Base-by-base conservation (phyloP, 2,888 invertebrate species). In the Eretmocerus hayati region DNA sequence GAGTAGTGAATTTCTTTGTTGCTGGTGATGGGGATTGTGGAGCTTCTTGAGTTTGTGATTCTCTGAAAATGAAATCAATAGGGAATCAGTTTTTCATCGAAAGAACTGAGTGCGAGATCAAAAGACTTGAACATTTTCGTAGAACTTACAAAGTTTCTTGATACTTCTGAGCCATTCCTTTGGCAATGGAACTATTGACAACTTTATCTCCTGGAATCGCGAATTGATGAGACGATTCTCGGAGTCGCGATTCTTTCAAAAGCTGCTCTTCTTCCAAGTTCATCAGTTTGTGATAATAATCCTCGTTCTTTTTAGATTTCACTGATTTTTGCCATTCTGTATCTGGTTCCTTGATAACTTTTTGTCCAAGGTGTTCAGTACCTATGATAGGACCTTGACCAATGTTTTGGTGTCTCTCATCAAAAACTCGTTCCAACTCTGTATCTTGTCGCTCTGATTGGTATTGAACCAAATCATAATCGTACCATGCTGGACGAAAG, bases 111-210 rank as follows among this genome's bases (percentile, higher is more conserved):
- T 26, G n/a, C n/a, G n/a, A n/a, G 26, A 26, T 26, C 11, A 11
- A 40, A 13, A 40, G 2, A 22, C 22, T 23, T 31, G 15, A 41
- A 15, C 23, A 33, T n/a, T 2, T 49, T 39, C n/a, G n/a, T n/a
- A n/a, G n/a, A 59, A 83, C 89, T 86, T 79, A 91, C 91, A 91
- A 75, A 66, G 74, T 87, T 59, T 85, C 83, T 71, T 90, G 84
- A 66, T 91, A 91, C 70, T 82, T 83, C 61, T 87, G 85, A 1
- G 91, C 91, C 89, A 91, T 90, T 65, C 88, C 89, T 72, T 83
- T 87, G 33, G 90, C 84, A 55, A 87, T 73, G 4, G 89, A 86
- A 64, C 78, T 82, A 58, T 78, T 80, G 2, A 85, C 81, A 42
- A 90, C 74, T 66, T 87, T 87, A 54, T 90, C 88, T 5, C 90